A percentile compares a stretch with the other conserved stretches of the same genome.
Conservation (phyloP, 2,797 vertebrate species). For the Cephalopachus bancanus region DNA sequence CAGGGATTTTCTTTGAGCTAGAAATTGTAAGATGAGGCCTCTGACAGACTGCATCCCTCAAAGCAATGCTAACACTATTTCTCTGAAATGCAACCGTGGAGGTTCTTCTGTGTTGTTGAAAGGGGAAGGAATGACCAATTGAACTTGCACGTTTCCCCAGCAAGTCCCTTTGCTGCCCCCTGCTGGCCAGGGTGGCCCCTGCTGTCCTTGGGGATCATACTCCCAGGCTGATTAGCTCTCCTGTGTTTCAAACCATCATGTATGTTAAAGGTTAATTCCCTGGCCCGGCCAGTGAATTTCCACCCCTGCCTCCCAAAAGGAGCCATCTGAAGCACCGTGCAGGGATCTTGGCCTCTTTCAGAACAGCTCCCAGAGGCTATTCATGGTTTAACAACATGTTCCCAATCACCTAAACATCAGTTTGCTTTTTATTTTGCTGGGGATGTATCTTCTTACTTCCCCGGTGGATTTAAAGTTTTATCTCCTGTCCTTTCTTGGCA, state of each 20-base stretch:
- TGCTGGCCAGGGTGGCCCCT: conserved; percentile 57
- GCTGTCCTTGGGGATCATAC: neutral
- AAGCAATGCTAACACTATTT: conserved; percentile 52
- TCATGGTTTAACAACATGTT: neutral
- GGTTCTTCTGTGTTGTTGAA: conserved; percentile 5
- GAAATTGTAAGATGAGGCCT: conserved; percentile 46
- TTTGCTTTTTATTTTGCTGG: neutral
- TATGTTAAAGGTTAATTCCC: neutral
- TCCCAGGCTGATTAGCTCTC: neutral
- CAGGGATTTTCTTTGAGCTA: conserved; percentile 54
- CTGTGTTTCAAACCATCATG: neutral
- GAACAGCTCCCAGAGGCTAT: neutral
- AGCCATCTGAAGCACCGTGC: too few species aligned
- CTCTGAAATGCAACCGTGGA: conserved; percentile 4
- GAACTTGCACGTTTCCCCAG: neutral
- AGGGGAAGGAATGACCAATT: neutral
- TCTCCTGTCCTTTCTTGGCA: neutral
- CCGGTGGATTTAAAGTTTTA: neutral
- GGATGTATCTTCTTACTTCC: neutral
- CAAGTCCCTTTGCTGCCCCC: conserved; percentile 40
- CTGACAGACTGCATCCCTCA: neutral
- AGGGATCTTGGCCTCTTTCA: neutral
- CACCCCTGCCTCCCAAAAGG: neutral
- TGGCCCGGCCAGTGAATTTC: neutral
- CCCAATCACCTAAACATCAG: neutral